Evolutionary conservation across 2,888 invertebrate genomes (phyloP).

Genomic region (Drosophila stalkeri): DNA sequence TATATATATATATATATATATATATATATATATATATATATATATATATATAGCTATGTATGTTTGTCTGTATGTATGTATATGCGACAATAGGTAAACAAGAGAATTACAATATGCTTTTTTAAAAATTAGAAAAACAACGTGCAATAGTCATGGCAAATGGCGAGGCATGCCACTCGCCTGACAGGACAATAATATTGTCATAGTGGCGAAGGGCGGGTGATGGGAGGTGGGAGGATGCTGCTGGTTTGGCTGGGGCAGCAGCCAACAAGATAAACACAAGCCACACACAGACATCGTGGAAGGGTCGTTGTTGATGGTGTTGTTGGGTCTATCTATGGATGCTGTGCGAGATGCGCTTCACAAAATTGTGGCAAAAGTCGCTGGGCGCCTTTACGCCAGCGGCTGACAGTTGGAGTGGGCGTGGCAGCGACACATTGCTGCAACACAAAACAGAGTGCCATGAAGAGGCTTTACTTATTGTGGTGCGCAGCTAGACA

Average conservation of each 20-base stretch:
- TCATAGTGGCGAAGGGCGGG: conserved; percentile 9
- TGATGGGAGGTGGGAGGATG: no score
- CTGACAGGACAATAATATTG: conserved; percentile 72
- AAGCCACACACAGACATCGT: conserved; percentile 38
- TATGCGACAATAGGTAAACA: conserved; percentile 62
- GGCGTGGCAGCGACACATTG: conserved; percentile 48
- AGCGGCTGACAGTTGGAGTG: conserved; percentile 51
- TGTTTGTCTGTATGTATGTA: not conserved
- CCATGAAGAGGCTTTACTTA: conserved; percentile 24
- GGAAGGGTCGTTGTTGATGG: not conserved
- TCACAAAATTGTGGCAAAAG: conserved; percentile 9
- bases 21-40: conserved; percentile 5
- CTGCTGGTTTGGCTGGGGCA: not conserved
- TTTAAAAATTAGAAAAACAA: conserved; percentile 73
- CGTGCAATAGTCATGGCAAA: conserved; percentile 39
- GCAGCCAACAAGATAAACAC: conserved; percentile 39
- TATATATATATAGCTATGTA: not conserved
- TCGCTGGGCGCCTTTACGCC: conserved; percentile 13
- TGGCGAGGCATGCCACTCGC: conserved; percentile 27
- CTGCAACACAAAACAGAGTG: conserved; percentile 48
- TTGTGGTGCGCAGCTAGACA: conserved; percentile 36
- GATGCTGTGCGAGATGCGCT: conserved; percentile 2
- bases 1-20: not conserved
- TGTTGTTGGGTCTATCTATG: no score
- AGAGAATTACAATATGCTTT: conserved; percentile 77